Base-by-base conservation (phyloP, 2,888 invertebrate species). In the Mesochorus sp. region DNA sequence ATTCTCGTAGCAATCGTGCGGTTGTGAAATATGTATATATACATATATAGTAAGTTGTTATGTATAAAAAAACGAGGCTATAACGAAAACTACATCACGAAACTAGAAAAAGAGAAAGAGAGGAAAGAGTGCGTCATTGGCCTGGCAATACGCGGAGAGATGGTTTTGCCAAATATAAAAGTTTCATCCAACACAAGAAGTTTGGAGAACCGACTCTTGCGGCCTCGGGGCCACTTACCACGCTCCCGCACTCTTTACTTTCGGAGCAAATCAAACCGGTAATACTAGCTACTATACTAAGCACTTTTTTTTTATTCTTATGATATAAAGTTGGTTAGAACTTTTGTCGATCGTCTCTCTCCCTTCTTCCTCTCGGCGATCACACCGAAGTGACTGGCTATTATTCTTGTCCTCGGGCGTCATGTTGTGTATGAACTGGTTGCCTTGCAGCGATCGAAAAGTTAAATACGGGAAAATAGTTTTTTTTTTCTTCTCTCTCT, bases 271-370 rank as follows among this genome's bases (percentile, higher is more conserved):
- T 74, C 70, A 66, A 78, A 42, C 70, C 74, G 31, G 51, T 70
- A 78, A 78, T 74, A 61, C 70, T 70, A 14, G 8, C 10, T 49
- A 66, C 51, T 66, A 31, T 31, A 64, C 59, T 42, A 64, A 64
- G 64, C 57, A 70, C 12, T 62, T 76, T 76, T 77, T 77, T 73
- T 62, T 66, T 59, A 44, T 64, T 66, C 57, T 42, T 64, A 61
- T 76, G 42, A 26, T 42, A 62, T 70, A 78, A 74, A 78, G 70
- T 78, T 78, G 74, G 78, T 78, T 78, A 74, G 66, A 78, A 78
- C 70, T 74, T 70, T 78, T 70, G 51, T 51, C 64, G 39, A 19
- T 39, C 26, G 26, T 39, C 12, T 39, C 17, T 62, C 17, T n/a
- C n/a, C n/a, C n/a, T n/a, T n/a, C n/a, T n/a, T n/a, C n/a, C n/a